Base-by-base conservation (phyloP, 2,888 invertebrate genomes). In the Zele albiditarsus region DNA sequence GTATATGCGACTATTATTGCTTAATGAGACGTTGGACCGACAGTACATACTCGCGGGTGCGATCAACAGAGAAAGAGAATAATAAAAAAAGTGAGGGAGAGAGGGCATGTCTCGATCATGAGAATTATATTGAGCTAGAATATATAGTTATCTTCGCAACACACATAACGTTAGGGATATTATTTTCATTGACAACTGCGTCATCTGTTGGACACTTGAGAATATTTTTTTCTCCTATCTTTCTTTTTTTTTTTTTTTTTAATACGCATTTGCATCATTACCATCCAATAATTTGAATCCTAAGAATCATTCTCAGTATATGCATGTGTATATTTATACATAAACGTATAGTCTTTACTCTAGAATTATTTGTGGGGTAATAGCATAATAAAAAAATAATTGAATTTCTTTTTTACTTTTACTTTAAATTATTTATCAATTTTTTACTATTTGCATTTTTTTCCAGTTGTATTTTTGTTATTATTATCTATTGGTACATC, bases 131-230 rank as follows among this genome's bases (percentile, higher is more conserved):
- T 71, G 71, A 71, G 42, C 42, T n/a, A 62, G 71, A 62, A 62
- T 42, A 62, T 42, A 71, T 62, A 62, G 71, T 71, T 71, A 60
- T 60, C 62, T 46, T 28, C 60, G 10, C 46, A 28, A 31, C 62
- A 27, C 6, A 31, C 27, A 28, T 31, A 60, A 58, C 33, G 60
- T 65, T 69, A 71, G 38, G 62, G 65, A 60, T 33, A 63, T 63
- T 63, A 63, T 71, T 71, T 42, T 38, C 80, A 78, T 82, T 82
- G 81, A 83, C 78, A 77, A 77, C 74, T 77, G 81, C 84, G 84
- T 84, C 84, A 85, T 84, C 80, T 85, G 85, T 83, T 85, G 79
- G 83, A 83, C 80, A 81, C 80, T 82, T 81, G 80, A 6, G 10
- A 80, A 78, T 80, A 81, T 80, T 82, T 84, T 81, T 80, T 78